phyloP scores from a whole-genome alignment of 1,140 invertebrate species.

The Papilio xuthus region DNA sequence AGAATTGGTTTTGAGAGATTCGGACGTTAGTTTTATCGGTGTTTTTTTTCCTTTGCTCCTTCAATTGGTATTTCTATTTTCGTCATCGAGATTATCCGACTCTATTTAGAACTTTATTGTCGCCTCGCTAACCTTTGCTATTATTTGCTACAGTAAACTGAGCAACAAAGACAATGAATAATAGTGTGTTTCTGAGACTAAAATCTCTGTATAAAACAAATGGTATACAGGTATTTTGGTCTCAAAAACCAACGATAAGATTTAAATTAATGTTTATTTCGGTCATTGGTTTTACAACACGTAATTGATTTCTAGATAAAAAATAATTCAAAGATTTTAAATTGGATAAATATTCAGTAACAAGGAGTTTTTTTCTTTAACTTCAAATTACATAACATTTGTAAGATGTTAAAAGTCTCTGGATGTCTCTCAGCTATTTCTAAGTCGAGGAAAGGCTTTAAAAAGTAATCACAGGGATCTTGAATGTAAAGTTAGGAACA shows the following conservation, averaged over 20 bases:
- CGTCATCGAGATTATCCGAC: not conserved
- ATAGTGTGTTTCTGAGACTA: too few relatives aligned
- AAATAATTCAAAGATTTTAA: slow-evolving; percentile 35
- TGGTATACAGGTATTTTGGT: too few relatives aligned
- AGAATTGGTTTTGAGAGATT: slow-evolving; percentile 77
- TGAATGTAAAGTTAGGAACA: slow-evolving; percentile 60
- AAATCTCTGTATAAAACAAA: too few relatives aligned
- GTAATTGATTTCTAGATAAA: not conserved
- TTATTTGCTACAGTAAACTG: not conserved
- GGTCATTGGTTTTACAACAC: slow-evolving; percentile 21
- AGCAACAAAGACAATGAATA: not conserved
- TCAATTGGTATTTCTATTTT: slow-evolving; percentile 37
- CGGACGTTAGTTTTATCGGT: slow-evolving; percentile 65
- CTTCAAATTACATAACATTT: slow-evolving; percentile 65
- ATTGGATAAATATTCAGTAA: slow-evolving; percentile 53
- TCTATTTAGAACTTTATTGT: slow-evolving; percentile 37
- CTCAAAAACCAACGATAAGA: too few relatives aligned
- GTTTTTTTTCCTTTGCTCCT: slow-evolving; percentile 48
- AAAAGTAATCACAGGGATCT: slow-evolving; percentile 73
- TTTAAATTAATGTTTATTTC: too few relatives aligned
- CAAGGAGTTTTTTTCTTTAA: slow-evolving; percentile 50
- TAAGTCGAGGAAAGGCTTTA: slow-evolving; percentile 62
- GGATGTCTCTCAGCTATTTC: slow-evolving; percentile 64
- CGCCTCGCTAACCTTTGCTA: slow-evolving; percentile 9
- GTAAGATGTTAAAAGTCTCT: slow-evolving; percentile 56